Evolutionary conservation across 30 jellyfish, hydroid and myxozoan genomes (phyloP), one percentile per base, ranked within the genome.

Genomic region (Sanderia malayensis): DNA sequence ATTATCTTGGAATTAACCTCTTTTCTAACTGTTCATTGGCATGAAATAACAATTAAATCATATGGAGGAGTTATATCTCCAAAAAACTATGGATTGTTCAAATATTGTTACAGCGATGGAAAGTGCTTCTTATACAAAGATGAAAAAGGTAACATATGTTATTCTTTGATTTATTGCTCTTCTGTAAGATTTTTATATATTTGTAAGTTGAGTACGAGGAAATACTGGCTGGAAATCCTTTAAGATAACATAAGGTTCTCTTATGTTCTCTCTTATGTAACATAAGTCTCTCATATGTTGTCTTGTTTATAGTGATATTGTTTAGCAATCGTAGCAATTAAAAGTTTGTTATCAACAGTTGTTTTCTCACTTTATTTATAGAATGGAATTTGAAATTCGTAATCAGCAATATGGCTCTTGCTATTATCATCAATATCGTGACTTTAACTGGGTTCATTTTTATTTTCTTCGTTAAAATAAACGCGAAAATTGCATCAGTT

Each of bases 381-480:
- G 78, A 62, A 13, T 66, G 78, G 78, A n/a, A n/a, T n/a, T n/a
- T 45, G 31, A 66, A 31, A 11, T 62, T 31, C 17, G 33, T 37
- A 4, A 37, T 66, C 31, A 26, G 26, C 2, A 31, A 31, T 9
- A 66, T 66, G 18, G 19, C 34, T 4, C 2, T 37, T 18, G 45
- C 78, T 28, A 27, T 66, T 19, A 37, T 1, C n/a, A 26, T 26
- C 18, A 17, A 19, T 23, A 0, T 66, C 7, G 2, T 66, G 1
- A 66, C 78, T 19, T 19, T 66, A 3, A 17, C 34, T 31, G 78
- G 78, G 20, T 66, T 66, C 28, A 47, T 47, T 3, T 2, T 66
- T 19, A 27, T 66, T 1, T 66, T 66, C 34, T 25, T 66, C 25
- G 34, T 41, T 21, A 41, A 66, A 18, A 66, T 7, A 37, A 66